These are phyloP conservation scores for Tapera naevia DNA, from an alignment of 2,797 vertebrate species.

Conservation along the genomic window DNA sequence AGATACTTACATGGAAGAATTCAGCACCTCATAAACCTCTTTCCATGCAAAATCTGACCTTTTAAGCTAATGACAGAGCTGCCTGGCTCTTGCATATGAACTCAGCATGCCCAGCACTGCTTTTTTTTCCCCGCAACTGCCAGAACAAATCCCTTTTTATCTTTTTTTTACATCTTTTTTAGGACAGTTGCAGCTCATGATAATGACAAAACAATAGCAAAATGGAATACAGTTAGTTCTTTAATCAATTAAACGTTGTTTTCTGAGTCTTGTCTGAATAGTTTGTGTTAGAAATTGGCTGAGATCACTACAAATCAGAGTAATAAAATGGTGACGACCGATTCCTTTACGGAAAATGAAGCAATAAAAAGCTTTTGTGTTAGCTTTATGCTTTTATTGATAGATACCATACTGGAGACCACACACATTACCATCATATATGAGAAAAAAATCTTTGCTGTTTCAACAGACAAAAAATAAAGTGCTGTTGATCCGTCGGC, in stretches of 20 bases:
- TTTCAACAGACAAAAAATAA: conserved; percentile 47
- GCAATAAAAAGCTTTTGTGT: conserved; percentile 40
- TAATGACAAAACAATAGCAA: conserved; percentile 10
- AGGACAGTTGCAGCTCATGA: neutral
- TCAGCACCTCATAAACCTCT: conserved; percentile 48
- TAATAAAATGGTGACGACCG: conserved; percentile 14
- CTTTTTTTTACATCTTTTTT: neutral
- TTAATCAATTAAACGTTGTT: conserved; percentile 21
- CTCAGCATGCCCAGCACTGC: neutral
- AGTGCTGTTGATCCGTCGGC: conserved; percentile 41
- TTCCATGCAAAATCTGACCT: conserved; percentile 57
- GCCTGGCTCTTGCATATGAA: neutral
- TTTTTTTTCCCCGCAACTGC: neutral
- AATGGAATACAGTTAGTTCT: neutral
- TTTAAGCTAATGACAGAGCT: conserved; percentile 17
- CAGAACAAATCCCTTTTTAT: neutral
- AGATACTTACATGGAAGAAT: conserved; percentile 29
- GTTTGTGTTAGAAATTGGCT: conserved; percentile 1
- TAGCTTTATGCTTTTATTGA: conserved; percentile 42
- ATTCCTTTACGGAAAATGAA: conserved; percentile 32
- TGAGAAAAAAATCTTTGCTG: conserved; percentile 4
- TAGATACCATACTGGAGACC: conserved; percentile 28
- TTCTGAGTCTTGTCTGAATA: neutral
- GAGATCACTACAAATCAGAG: neutral
- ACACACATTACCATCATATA: neutral